Conservation (phyloP, 1,140 invertebrate genomes). For the Zaprionus kolodkinae region DNA sequence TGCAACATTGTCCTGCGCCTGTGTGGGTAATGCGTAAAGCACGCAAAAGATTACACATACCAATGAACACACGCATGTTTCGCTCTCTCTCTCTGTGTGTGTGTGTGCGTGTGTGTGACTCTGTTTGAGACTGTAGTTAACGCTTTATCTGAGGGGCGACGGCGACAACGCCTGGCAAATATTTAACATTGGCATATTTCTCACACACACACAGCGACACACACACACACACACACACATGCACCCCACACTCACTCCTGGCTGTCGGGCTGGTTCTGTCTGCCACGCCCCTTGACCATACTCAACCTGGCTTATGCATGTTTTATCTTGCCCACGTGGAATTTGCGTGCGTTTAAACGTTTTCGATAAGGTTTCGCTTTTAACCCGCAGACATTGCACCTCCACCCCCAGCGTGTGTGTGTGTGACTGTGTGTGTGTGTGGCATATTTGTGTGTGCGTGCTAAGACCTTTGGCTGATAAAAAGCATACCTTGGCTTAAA, state of each 20-base stretch:
- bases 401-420: slow-evolving; percentile 14
- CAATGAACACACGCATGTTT: slow-evolving; percentile 38
- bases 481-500: slow-evolving; percentile 73
- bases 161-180: slow-evolving; percentile 72
- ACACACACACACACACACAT: background rate
- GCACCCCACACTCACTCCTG: slow-evolving; percentile 7
- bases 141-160: slow-evolving; percentile 71
- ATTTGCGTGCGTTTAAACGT: slow-evolving; percentile 82
- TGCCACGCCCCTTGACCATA: slow-evolving; percentile 44
- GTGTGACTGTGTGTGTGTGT: slow-evolving; percentile 26
- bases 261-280: slow-evolving; percentile 33
- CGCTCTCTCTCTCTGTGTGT: slow-evolving; percentile 16
- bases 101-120: slow-evolving; percentile 27
- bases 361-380: slow-evolving; percentile 81
- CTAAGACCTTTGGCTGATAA: slow-evolving; percentile 79
- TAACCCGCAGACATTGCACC: slow-evolving; percentile 68
- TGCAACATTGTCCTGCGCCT: slow-evolving; percentile 72
- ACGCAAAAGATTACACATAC: slow-evolving; percentile 81
- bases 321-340: slow-evolving; percentile 81
- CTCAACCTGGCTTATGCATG: slow-evolving; percentile 71
- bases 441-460: slow-evolving; percentile 78
- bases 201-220: slow-evolving; percentile 57
- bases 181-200: slow-evolving; percentile 82
- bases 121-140: slow-evolving; percentile 68
- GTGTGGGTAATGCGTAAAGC: slow-evolving; percentile 75